phyloP scores from a whole-genome alignment of 2,888 invertebrate genomes.

The Rhagonycha fulva region DNA sequence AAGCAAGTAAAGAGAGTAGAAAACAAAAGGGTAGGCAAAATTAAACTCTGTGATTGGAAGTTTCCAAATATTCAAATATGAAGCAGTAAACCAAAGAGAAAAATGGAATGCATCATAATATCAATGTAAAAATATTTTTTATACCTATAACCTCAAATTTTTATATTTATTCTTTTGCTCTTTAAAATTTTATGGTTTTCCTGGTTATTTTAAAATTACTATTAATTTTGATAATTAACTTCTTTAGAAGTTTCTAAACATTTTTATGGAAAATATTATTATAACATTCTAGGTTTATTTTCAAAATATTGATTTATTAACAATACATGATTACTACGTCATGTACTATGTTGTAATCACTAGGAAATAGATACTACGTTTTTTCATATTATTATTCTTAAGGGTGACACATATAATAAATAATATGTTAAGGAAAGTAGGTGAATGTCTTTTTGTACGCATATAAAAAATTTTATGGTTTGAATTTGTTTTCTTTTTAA shows the following conservation, averaged over 20 bases:
- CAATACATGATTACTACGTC: not conserved
- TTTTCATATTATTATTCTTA: not conserved
- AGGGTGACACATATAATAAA: not conserved
- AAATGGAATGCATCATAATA: not conserved
- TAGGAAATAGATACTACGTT: not conserved
- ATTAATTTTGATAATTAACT: not conserved
- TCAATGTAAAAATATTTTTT: not conserved
- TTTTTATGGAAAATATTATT: not conserved
- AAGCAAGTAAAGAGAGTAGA: not conserved
- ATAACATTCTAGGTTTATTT: not conserved
- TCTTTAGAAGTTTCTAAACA: not conserved
- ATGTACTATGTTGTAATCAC: not conserved
- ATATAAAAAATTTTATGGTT: not conserved
- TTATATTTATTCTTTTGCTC: not conserved
- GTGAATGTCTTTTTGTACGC: not conserved
- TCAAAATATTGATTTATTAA: not conserved
- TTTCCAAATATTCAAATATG: not conserved
- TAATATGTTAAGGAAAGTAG: not conserved
- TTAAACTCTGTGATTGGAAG: not conserved
- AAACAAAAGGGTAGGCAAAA: not conserved
- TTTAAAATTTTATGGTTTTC: not conserved
- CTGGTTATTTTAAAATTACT: not conserved
- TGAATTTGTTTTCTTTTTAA: not conserved
- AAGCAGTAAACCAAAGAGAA: not conserved
- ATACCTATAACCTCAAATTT: not conserved